Conservation (phyloP, 2,888 invertebrate species). For the Athalia rosae region DNA sequence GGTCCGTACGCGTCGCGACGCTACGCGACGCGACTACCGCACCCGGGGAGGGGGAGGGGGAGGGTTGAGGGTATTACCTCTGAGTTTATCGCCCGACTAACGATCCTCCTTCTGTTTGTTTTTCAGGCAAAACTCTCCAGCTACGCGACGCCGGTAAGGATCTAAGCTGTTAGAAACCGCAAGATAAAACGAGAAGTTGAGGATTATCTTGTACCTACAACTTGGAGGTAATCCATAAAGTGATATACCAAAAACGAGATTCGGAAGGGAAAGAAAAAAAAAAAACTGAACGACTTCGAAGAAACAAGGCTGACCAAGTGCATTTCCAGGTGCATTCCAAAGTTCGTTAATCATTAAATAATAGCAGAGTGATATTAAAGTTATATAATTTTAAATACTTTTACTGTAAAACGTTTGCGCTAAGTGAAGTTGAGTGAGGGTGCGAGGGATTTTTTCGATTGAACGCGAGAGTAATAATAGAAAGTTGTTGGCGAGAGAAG, state of each 20-base stretch:
- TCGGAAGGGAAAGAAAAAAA: neutral
- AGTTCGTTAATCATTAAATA: neutral
- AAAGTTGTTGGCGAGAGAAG: neutral
- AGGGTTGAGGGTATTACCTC: neutral
- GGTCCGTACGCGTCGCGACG: too few species aligned
- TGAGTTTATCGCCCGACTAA: slow-evolving; percentile 14
- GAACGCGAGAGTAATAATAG: too few species aligned
- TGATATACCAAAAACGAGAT: neutral
- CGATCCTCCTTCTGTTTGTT: neutral
- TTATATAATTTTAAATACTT: neutral
- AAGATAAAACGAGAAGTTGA: too few species aligned
- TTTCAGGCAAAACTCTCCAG: slow-evolving; percentile 19
- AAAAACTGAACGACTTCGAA: neutral
- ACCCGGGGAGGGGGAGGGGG: too few species aligned
- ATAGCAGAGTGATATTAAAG: neutral
- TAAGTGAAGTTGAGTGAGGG: neutral
- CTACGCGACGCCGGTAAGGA: neutral
- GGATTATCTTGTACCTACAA: neutral
- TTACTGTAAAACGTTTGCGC: neutral
- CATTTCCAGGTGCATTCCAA: slow-evolving; percentile 16
- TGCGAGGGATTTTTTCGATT: neutral
- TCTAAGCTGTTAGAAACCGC: too few species aligned
- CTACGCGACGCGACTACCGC: too few species aligned
- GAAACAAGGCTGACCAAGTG: slow-evolving; percentile 16
- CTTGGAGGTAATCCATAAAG: neutral